phyloP scores from a whole-genome alignment of 2,888 invertebrate species.

The Tachina grossa region DNA sequence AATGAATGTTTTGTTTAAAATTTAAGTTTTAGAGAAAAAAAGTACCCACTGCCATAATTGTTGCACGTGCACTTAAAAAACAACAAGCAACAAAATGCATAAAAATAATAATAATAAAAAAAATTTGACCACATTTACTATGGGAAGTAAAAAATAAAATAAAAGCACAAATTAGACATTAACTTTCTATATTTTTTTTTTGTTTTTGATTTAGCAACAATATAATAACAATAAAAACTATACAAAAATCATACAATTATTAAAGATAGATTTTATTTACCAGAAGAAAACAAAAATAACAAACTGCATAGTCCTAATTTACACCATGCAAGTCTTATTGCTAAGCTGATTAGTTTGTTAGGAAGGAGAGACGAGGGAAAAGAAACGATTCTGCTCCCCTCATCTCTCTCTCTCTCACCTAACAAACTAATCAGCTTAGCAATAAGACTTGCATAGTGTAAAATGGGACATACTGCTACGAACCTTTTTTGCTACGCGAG shows the following conservation, averaged over 20 bases:
- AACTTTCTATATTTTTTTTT: conserved; percentile 60
- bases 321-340: no score
- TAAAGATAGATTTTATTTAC: not conserved
- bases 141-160: not conserved
- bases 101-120: conserved; percentile 27
- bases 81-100: not conserved
- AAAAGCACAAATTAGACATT: conserved; percentile 34
- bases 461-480: no score
- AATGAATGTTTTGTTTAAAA: conserved; percentile 40
- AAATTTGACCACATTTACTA: conserved; percentile 53
- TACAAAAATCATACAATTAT: conserved; percentile 28
- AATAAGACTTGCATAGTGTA: no score
- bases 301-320: conserved; percentile 14
- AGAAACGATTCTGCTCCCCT: no score
- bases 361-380: no score
- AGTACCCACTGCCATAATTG: conserved; percentile 47
- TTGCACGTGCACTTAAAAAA: conserved; percentile 62
- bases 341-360: no score
- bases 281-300: not conserved
- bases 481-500: conserved; percentile 39
- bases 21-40: conserved; percentile 13
- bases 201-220: conserved; percentile 15
- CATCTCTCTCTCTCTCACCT: no score
- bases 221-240: conserved; percentile 7
- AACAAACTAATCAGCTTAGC: no score